Percentiles rank a stretch among this genome's conserved stretches.
These are phyloP conservation scores for Heterotis niloticus DNA, from an alignment of 2,113 vertebrate genomes.

Conservation along the genomic window DNA sequence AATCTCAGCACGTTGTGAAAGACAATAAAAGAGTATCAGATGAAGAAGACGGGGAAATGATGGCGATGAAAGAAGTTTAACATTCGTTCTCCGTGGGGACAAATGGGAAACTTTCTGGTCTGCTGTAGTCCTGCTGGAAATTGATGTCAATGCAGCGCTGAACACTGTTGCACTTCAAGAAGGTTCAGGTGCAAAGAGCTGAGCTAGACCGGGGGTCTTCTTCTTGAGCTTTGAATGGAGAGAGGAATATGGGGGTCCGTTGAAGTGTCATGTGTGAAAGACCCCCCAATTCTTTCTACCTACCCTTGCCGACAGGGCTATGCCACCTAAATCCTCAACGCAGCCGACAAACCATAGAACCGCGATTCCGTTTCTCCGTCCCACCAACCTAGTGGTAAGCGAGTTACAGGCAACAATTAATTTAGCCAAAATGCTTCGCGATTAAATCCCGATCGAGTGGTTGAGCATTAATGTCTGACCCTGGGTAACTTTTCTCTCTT, in stretches of 20 bases:
- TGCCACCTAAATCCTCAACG: slow-evolving; percentile 1
- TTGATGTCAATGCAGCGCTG: background rate
- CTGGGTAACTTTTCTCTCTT: slow-evolving; percentile 33
- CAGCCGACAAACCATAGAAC: background rate
- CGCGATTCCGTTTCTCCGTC: too few relatives aligned
- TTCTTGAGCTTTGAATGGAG: background rate
- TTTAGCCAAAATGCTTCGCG: slow-evolving; percentile 4
- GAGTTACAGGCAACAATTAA: background rate
- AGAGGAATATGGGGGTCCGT: background rate
- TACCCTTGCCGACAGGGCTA: background rate
- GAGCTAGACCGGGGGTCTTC: background rate
- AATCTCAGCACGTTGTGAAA: background rate
- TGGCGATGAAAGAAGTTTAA: background rate
- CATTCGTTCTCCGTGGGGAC: background rate
- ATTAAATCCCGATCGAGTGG: slow-evolving; percentile 16
- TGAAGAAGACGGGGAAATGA: too few relatives aligned
- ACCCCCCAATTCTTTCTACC: background rate
- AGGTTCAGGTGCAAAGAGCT: background rate
- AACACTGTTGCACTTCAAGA: background rate
- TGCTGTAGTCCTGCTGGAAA: background rate
- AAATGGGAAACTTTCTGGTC: background rate
- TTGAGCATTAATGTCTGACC: background rate
- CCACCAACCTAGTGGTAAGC: background rate
- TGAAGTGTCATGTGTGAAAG: slow-evolving; percentile 7
- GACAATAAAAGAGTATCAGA: background rate